Evolutionary conservation across 2,888 invertebrate species (phyloP).

Genomic region (Dynastes tityus): DNA sequence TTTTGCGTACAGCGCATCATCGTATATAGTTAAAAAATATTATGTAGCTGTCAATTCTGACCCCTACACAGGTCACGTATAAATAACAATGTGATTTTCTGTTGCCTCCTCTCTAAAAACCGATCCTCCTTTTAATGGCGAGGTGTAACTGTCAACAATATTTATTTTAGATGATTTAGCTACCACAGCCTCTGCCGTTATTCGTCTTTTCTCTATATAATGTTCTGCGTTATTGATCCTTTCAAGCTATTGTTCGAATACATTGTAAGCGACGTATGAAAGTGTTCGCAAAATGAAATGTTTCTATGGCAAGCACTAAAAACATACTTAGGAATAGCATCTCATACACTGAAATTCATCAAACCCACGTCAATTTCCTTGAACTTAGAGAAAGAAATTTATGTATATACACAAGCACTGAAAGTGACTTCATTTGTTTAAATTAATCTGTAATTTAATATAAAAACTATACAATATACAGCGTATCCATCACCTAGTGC

Average conservation of each 20-base stretch:
- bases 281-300: neutral
- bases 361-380: too few species aligned
- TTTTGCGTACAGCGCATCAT: slow-evolving; percentile 29
- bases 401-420: too few species aligned
- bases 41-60: slow-evolving; percentile 56
- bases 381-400: too few species aligned
- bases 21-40: slow-evolving; percentile 37
- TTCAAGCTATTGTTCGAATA: slow-evolving; percentile 36
- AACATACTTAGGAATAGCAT: neutral
- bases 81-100: slow-evolving; percentile 67
- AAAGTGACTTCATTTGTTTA: too few species aligned
- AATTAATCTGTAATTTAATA: too few species aligned
- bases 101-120: slow-evolving; percentile 63
- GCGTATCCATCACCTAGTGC: too few species aligned
- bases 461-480: too few species aligned
- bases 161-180: slow-evolving; percentile 70
- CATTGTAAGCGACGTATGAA: slow-evolving; percentile 26
- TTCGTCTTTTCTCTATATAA: slow-evolving; percentile 32
- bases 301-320: neutral
- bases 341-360: too few species aligned
- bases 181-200: slow-evolving; percentile 40
- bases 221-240: slow-evolving; percentile 44
- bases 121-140: slow-evolving; percentile 53
- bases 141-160: slow-evolving; percentile 68
- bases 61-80: slow-evolving; percentile 61